Evolutionary conservation across 1,140 invertebrate species (phyloP), one percentile per base, ranked within the genome.

Genomic region (Drosophila ficusphila): DNA sequence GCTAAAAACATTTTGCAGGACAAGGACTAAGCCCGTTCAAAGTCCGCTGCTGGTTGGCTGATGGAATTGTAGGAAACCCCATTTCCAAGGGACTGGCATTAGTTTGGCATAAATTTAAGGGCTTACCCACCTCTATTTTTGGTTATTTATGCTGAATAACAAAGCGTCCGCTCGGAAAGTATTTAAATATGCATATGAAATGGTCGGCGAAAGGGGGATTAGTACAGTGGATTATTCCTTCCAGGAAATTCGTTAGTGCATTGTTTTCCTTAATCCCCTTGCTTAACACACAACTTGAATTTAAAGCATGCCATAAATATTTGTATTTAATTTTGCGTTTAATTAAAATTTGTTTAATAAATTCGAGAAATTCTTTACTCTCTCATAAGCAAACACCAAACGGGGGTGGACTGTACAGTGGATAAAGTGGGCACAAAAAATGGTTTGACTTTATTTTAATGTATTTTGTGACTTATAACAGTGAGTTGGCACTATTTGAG

Each of bases 121-220:
- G 57, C 41, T 21, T 11, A 51, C 33, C 51, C 34, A 33, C 21
- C 46, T 34, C 47, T 29, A 11, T 18, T 36, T 25, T 36, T 27
- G 29, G 44, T 65, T 83, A 82, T 82, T 77, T 85, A 83, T 83
- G 79, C 79, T 61, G 44, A 42, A 83, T 74, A 74, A 82, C 61
- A 83, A 74, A 78, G 75, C 31, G 69, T 25, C 18, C 31, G 38
- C 47, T 54, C 49, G 23, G 25, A 73, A 70, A 75, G 39, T 68
- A 69, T 79, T 85, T 79, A 72, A 85, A 85, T 76, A 60, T 70
- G 51, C 44, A 72, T 77, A 65, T 56, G 39, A 52, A 52, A 51
- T 14, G 67, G 44, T 11, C 3, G 54, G 18, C 14, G 60, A 18
- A 18, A 16, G 18, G 18, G 18, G 34, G 14, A 42, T 61, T 62